Evolutionary conservation across 2,888 invertebrate species (phyloP).

Genomic region (Parascotia fuliginaria): DNA sequence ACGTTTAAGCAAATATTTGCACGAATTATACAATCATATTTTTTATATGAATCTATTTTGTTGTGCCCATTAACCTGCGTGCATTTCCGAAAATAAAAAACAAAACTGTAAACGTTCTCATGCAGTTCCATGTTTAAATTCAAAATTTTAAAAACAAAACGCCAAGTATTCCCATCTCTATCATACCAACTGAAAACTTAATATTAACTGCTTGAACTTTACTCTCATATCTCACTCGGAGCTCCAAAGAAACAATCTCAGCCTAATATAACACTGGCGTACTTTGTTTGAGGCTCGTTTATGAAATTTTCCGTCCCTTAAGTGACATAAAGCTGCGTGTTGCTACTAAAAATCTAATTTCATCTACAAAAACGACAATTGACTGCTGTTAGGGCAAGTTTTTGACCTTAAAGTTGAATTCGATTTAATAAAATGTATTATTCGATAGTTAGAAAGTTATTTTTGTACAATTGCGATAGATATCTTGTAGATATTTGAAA

Average conservation of each 20-base stretch:
- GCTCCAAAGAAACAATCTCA: constrained; percentile 37
- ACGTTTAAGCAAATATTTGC: no score
- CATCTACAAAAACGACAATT: constrained; percentile 1
- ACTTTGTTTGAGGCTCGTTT: constrained; percentile 25
- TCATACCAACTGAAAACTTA: constrained; percentile 36
- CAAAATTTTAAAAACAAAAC: constrained; percentile 3
- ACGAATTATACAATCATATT: no score
- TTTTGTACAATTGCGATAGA: no score
- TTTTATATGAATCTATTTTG: neutral
- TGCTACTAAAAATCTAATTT: constrained; percentile 37
- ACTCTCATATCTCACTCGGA: constrained; percentile 23
- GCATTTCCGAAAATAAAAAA: neutral
- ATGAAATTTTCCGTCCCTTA: constrained; percentile 42
- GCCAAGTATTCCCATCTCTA: constrained; percentile 23
- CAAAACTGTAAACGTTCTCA: neutral
- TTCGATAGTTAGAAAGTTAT: no score
- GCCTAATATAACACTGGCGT: constrained; percentile 26
- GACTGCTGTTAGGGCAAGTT: neutral
- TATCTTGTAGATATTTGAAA: no score
- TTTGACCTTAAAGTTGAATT: neutral
- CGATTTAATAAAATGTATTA: neutral
- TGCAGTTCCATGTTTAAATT: neutral
- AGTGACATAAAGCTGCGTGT: constrained; percentile 40
- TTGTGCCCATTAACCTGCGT: no score
- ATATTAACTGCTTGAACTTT: constrained; percentile 38